Percentiles rank a stretch among this genome's conserved stretches.
Conservation (phyloP, 2,888 invertebrate genomes). For the Cephalotes varians region DNA sequence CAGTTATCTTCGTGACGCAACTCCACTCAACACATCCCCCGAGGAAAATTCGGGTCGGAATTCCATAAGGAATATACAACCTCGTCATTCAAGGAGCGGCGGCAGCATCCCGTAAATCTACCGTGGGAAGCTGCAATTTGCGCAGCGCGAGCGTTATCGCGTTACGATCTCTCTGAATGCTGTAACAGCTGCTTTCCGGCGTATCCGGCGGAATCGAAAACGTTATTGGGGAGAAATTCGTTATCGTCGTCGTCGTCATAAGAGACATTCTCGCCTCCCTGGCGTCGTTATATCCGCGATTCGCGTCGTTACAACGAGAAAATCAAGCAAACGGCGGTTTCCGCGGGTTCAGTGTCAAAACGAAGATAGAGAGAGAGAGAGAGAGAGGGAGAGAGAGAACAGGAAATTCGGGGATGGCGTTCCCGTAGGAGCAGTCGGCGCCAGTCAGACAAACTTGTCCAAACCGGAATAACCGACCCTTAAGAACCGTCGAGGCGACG, state of each 20-base stretch:
- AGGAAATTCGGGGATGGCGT: conserved; percentile 46
- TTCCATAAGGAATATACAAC: conserved; percentile 49
- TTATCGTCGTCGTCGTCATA: conserved; percentile 45
- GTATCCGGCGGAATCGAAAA: conserved; percentile 49
- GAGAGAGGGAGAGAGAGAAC: background rate
- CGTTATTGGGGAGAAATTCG: conserved; percentile 53
- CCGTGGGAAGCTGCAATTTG: conserved; percentile 52
- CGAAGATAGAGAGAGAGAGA: conserved; percentile 19
- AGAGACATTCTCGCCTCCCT: conserved; percentile 50
- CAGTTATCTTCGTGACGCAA: conserved; percentile 26
- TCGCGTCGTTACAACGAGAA: conserved; percentile 49
- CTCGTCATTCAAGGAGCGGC: conserved; percentile 30
- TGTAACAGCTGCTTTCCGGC: conserved; percentile 55
- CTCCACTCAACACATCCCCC: conserved; percentile 17
- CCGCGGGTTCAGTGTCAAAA: conserved; percentile 41
- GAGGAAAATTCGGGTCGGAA: conserved; percentile 37
- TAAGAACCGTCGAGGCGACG: conserved; percentile 68
- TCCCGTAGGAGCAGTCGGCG: conserved; percentile 59
- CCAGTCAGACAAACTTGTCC: conserved; percentile 70
- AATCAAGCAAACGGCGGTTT: conserved; percentile 59
- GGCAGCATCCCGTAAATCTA: conserved; percentile 39
- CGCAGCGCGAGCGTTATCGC: conserved; percentile 49
- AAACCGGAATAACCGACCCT: conserved; percentile 68
- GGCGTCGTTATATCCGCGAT: conserved; percentile 50
- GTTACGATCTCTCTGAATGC: conserved; percentile 54